Evolutionary conservation across 2,797 vertebrate genomes (phyloP).

Genomic region (Phataginus tricuspis): DNA sequence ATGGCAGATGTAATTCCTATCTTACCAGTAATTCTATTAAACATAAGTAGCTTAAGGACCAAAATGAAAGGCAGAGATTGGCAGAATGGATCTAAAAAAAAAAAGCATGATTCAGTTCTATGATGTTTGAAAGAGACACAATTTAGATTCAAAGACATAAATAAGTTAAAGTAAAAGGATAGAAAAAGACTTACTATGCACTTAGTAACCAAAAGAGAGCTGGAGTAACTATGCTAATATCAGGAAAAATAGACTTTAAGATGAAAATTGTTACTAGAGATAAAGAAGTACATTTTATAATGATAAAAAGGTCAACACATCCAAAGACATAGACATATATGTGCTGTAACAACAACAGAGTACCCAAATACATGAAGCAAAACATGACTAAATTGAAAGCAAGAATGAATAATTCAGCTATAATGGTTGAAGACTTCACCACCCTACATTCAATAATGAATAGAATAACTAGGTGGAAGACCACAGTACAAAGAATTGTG

Average conservation of each 20-base stretch:
- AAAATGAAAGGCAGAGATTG: neutral
- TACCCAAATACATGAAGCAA: neutral
- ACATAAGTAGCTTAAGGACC: neutral
- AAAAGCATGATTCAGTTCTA: neutral
- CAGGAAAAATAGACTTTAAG: neutral
- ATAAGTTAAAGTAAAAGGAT: neutral
- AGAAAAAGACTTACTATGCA: neutral
- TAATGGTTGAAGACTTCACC: neutral
- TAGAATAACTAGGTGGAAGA: constrained; percentile 9
- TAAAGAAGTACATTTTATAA: neutral
- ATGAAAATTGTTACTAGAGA: neutral
- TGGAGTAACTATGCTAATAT: neutral
- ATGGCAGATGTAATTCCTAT: neutral
- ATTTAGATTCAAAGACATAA: constrained; percentile 10
- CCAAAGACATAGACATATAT: constrained; percentile 18
- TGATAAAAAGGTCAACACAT: neutral
- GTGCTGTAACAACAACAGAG: constrained; percentile 33
- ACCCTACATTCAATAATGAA: too few relatives aligned
- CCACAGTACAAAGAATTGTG: neutral
- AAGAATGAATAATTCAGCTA: neutral
- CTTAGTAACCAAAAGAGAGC: neutral
- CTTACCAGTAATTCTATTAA: constrained; percentile 22
- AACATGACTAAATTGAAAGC: neutral
- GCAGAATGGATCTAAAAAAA: neutral
- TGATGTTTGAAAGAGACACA: neutral